phyloP scores from a whole-genome alignment of 2,797 vertebrate genomes.

The Bovichtus variegatus region DNA sequence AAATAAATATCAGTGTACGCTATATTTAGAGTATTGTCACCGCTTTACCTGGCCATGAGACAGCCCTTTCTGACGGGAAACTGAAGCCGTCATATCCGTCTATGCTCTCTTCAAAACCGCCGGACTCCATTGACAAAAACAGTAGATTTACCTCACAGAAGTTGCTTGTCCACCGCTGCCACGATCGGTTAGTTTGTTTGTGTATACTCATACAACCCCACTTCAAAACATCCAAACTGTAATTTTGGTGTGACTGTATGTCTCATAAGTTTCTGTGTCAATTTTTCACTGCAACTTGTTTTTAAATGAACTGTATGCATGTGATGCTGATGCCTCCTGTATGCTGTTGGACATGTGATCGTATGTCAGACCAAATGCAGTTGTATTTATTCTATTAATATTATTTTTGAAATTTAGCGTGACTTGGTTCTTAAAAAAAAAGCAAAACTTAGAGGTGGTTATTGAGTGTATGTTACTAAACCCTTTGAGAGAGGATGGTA shows the following conservation, averaged over 20 bases:
- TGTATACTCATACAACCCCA: no score
- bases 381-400: slow-evolving; percentile 39
- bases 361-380: slow-evolving; percentile 28
- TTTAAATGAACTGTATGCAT: slow-evolving; percentile 38
- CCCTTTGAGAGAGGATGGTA: slow-evolving; percentile 45
- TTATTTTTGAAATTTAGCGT: slow-evolving; percentile 7
- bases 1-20: no score
- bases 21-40: no score
- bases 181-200: no score
- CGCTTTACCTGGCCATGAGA: no score
- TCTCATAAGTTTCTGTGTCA: slow-evolving; percentile 15
- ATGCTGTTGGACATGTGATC: slow-evolving; percentile 42
- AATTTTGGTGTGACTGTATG: slow-evolving; percentile 17
- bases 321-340: slow-evolving; percentile 24
- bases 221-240: no score
- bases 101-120: no score
- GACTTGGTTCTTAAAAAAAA: slow-evolving; percentile 1
- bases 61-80: no score
- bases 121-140: no score
- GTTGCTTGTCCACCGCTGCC: no score
- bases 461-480: slow-evolving; percentile 53
- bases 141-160: no score
- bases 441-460: slow-evolving; percentile 29
- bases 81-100: no score
- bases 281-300: slow-evolving; percentile 22